Conservation (phyloP, 2,113 vertebrate genomes). For the Sorex fumeus region DNA sequence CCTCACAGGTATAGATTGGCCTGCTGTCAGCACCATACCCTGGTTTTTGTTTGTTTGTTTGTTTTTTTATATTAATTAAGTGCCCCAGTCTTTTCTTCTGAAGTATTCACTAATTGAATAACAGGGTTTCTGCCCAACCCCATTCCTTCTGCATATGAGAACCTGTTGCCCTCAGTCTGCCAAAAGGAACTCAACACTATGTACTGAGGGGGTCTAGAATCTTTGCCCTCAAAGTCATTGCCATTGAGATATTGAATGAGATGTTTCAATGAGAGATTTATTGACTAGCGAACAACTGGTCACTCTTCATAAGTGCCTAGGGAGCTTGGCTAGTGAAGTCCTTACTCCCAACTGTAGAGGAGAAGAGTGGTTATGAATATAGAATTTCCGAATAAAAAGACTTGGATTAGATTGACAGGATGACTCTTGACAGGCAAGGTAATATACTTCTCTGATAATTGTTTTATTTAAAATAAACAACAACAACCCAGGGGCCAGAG, state of each 20-base stretch:
- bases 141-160: no score
- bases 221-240: neutral
- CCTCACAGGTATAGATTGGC: no score
- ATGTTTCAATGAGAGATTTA: neutral
- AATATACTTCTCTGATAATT: neutral
- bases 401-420: neutral
- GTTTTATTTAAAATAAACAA: conserved; percentile 13
- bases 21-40: no score
- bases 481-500: neutral
- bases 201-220: neutral
- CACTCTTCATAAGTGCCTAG: neutral
- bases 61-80: neutral
- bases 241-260: no score
- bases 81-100: neutral
- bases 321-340: neutral
- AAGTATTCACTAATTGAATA: neutral
- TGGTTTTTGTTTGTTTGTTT: no score
- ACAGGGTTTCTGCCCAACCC: no score
- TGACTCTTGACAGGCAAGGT: neutral
- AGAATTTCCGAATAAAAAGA: neutral
- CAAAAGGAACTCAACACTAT: no score
- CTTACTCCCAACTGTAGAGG: neutral
- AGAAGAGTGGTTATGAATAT: neutral
- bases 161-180: no score
- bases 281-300: neutral